Evolutionary conservation across 2,888 invertebrate species (phyloP).

Genomic region (Patella caerulea): DNA sequence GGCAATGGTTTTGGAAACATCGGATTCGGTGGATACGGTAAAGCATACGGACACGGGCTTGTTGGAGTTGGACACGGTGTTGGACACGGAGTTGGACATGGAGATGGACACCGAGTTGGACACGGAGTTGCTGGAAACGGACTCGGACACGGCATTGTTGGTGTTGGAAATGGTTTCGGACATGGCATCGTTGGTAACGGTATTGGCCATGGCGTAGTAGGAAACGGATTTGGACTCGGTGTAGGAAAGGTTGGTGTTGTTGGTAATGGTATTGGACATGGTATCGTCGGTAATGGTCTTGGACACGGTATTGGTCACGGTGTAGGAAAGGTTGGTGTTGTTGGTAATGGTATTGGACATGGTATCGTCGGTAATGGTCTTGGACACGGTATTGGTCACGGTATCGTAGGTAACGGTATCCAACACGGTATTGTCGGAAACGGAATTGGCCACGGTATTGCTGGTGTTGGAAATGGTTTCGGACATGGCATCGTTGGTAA

Average conservation of each 20-base stretch:
- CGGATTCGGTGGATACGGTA: too few species aligned
- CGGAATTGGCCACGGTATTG: neutral
- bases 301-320: neutral
- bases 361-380: neutral
- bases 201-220: neutral
- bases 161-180: neutral
- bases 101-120: neutral
- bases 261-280: neutral
- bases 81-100: neutral
- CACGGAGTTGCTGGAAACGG: neutral
- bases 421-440: neutral
- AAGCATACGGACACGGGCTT: neutral
- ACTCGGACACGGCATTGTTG: neutral
- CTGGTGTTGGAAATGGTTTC: neutral
- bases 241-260: neutral
- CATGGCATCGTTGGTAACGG: neutral
- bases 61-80: neutral
- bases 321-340: neutral
- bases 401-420: neutral
- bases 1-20: too few species aligned
- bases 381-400: neutral
- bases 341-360: neutral
- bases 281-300: neutral
- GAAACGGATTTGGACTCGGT: neutral
- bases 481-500: neutral